Base-by-base conservation (phyloP, 1,140 invertebrate genomes). In the Panonychus citri region DNA sequence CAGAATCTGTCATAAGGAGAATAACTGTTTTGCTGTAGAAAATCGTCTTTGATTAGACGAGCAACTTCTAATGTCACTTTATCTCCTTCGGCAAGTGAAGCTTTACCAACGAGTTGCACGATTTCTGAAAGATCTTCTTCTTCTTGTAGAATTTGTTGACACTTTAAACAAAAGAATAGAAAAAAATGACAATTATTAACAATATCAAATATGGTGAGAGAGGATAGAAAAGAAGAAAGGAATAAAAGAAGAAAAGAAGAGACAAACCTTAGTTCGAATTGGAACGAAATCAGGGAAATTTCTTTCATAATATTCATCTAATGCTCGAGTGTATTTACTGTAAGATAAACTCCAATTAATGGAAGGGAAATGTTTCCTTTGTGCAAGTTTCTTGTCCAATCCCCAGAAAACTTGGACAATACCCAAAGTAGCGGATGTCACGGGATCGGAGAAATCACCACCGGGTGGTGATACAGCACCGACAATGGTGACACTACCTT, bases 301-400 rank as follows among this genome's bases (percentile, higher is more conserved):
- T 74, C 95, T 95, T 65, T 99, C 95, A 71, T 98, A 99, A 74
- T 91, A 98, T 66, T 98, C 94, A 68, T 99, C 94, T 60, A 99
- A 74, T 55, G 93, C 90, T 62, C 91, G 80, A 73, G 88, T 85
- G 73, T 99, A 99, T 76, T 99, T 99, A 72, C 85, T 86, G 79
- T 98, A 98, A 1, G 90, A 96, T 69, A 98, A 97, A 55, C 98
- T 79, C 95, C 95, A 99, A 73, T 99, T 99, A 70, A 99, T 90
- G 56, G 93, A 97, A 40, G 95, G 95, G 77, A 99, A 99, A 74
- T 99, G 95, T 73, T 99, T 99, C 59, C 95, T 78, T 73, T 99
- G 95, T 3, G 95, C 95, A 50, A 99, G 75, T 71, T 98, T 98
- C 72, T 99, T 99, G 69, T 99, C 95, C 63, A 99, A 75, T 64